Evolutionary conservation across 2,113 vertebrate genomes (phyloP).

Genomic region (Sminthopsis crassicaudata): DNA sequence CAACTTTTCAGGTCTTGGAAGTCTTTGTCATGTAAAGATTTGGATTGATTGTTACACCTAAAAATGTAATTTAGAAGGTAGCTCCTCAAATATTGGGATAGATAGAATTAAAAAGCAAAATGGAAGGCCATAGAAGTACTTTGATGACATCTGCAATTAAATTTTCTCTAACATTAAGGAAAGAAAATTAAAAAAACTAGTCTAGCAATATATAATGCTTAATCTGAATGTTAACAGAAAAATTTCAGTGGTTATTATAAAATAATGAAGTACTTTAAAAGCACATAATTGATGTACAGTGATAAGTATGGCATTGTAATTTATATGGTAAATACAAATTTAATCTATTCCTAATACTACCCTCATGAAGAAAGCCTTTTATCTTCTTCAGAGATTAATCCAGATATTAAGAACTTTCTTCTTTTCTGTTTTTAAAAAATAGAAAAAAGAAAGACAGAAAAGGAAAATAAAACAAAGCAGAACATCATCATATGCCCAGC

Average conservation of each 20-base stretch:
- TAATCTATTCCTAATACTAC: no score
- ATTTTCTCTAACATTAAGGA: background rate
- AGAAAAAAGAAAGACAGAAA: no score
- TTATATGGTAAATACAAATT: background rate
- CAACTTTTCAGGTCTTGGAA: background rate
- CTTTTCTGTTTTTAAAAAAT: no score
- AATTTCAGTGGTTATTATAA: background rate
- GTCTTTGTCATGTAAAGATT: background rate
- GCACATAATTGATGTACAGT: background rate
- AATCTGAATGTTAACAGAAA: background rate
- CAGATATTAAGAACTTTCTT: slow-evolving; percentile 27
- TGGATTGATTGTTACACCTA: background rate
- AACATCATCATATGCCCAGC: no score
- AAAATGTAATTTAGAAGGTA: background rate
- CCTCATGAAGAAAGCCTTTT: background rate
- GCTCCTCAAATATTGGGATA: background rate
- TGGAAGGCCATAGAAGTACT: background rate
- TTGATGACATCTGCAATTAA: background rate
- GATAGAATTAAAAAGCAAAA: background rate
- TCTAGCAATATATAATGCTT: background rate
- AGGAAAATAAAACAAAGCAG: no score
- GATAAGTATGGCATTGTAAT: background rate
- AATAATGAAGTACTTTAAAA: background rate
- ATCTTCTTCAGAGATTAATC: slow-evolving; percentile 40
- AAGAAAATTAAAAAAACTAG: slow-evolving; percentile 2